Percentiles rank a stretch among this genome's conserved stretches.
phyloP scores from a whole-genome alignment of 2,888 invertebrate genomes.

The Agrochola lychnidis region DNA sequence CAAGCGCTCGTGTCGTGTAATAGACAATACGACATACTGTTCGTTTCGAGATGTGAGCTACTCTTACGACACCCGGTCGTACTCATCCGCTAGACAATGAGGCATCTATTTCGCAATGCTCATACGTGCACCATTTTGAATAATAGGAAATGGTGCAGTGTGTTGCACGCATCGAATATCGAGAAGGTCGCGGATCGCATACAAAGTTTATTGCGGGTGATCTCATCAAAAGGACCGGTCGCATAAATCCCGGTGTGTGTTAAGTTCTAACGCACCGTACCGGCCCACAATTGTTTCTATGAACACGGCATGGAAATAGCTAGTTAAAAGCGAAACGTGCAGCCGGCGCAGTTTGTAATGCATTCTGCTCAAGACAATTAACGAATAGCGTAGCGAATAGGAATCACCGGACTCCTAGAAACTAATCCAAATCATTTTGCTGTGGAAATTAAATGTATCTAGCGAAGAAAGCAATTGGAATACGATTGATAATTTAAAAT shows the following conservation, averaged over 20 bases:
- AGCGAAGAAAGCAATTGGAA: constrained; percentile 40
- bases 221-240: constrained; percentile 90
- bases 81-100: constrained; percentile 83
- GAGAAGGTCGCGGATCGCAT: constrained; percentile 87
- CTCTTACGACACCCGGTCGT: constrained; percentile 76
- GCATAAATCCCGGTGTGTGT: constrained; percentile 89
- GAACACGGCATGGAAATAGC: constrained; percentile 90
- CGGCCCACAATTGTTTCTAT: constrained; percentile 90
- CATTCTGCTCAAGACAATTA: constrained; percentile 72
- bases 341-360: constrained; percentile 69
- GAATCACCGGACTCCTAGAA: constrained; percentile 60
- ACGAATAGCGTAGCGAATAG: constrained; percentile 64
- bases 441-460: constrained; percentile 40
- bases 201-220: constrained; percentile 87
- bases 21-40: constrained; percentile 49
- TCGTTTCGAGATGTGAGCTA: constrained; percentile 65
- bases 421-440: constrained; percentile 51
- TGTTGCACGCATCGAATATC: constrained; percentile 85
- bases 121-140: constrained; percentile 80
- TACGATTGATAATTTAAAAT: constrained; percentile 27
- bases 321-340: constrained; percentile 79
- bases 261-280: constrained; percentile 89
- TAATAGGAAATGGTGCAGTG: constrained; percentile 89
- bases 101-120: constrained; percentile 86
- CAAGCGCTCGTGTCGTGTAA: constrained; percentile 51